Conservation (phyloP, 2,113 vertebrate species). For the Perca flavescens region DNA sequence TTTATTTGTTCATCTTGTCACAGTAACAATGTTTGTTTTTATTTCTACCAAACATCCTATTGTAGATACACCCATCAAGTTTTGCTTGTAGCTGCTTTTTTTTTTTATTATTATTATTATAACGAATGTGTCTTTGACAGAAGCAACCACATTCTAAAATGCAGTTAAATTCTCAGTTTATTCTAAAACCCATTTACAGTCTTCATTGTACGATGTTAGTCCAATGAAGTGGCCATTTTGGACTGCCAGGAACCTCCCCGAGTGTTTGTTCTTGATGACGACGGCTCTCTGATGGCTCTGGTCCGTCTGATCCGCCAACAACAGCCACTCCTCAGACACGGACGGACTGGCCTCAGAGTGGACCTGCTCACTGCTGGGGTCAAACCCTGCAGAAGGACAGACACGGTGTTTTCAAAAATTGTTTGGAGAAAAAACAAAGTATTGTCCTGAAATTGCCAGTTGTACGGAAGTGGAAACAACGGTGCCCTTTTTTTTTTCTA, state of each 20-base stretch:
- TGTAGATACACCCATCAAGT: slow-evolving; percentile 10
- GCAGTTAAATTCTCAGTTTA: slow-evolving; percentile 11
- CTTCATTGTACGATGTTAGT: slow-evolving; percentile 43
- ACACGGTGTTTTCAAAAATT: neutral
- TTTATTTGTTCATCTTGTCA: slow-evolving; percentile 24
- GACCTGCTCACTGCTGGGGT: slow-evolving; percentile 26
- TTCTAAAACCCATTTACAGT: slow-evolving; percentile 71
- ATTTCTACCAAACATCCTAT: slow-evolving; percentile 17
- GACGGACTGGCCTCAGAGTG: slow-evolving; percentile 35
- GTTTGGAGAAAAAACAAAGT: neutral
- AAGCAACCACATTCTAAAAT: neutral
- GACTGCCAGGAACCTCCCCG: slow-evolving; percentile 54
- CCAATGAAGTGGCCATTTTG: slow-evolving; percentile 36
- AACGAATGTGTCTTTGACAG: neutral
- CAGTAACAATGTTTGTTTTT: slow-evolving; percentile 18
- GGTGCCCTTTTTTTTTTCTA: slow-evolving; percentile 12
- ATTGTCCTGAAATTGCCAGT: neutral
- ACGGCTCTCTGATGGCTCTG: slow-evolving; percentile 54
- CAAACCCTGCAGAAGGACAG: slow-evolving; percentile 50
- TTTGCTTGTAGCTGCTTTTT: slow-evolving; percentile 3
- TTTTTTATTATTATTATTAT: neutral
- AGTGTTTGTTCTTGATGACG: slow-evolving; percentile 69
- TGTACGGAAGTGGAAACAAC: slow-evolving; percentile 46
- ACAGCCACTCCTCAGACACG: slow-evolving; percentile 63
- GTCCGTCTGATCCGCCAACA: slow-evolving; percentile 63